Conservation (phyloP, 2,797 vertebrate genomes). For the Leptoclinus maculatus region DNA sequence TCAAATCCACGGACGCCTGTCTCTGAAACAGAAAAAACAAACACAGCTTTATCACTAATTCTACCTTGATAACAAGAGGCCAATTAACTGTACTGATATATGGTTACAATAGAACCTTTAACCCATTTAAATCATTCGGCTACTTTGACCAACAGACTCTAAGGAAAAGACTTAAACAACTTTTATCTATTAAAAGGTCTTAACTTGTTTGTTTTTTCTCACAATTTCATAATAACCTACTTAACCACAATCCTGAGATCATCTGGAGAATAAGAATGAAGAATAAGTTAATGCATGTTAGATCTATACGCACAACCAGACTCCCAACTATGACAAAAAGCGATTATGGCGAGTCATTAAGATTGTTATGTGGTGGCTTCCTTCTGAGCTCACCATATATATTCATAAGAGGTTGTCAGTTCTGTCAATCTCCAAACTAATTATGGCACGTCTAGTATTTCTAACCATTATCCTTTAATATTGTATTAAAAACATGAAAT, state of each 20-base stretch:
- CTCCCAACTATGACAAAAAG: slow-evolving; percentile 16
- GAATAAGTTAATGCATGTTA: slow-evolving; percentile 24
- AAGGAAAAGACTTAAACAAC: slow-evolving; percentile 24
- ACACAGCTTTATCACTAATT: slow-evolving; percentile 44
- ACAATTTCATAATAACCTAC: slow-evolving; percentile 29
- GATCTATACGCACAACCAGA: slow-evolving; percentile 18
- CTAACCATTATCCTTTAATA: neutral
- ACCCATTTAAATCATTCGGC: slow-evolving; percentile 6
- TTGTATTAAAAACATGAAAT: slow-evolving; percentile 37
- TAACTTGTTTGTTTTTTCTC: slow-evolving; percentile 5
- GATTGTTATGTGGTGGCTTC: slow-evolving; percentile 9
- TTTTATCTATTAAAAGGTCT: slow-evolving; percentile 12
- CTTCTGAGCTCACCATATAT: slow-evolving; percentile 9
- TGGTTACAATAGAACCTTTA: slow-evolving; percentile 39
- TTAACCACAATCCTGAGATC: slow-evolving; percentile 60
- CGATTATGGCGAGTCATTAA: slow-evolving; percentile 12
- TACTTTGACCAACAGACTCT: slow-evolving; percentile 24
- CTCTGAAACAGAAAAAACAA: slow-evolving; percentile 42
- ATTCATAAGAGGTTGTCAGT: slow-evolving; percentile 16
- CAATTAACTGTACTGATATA: slow-evolving; percentile 25
- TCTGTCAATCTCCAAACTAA: slow-evolving; percentile 22
- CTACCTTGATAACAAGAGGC: slow-evolving; percentile 37
- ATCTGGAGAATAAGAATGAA: slow-evolving; percentile 47
- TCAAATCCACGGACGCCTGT: slow-evolving; percentile 41
- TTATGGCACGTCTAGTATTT: slow-evolving; percentile 15